Percentiles rank a stretch among this genome's conserved stretches.
These are phyloP conservation scores for Lycodopsis pacificus DNA, from an alignment of 2,797 vertebrate species.

Conservation along the genomic window DNA sequence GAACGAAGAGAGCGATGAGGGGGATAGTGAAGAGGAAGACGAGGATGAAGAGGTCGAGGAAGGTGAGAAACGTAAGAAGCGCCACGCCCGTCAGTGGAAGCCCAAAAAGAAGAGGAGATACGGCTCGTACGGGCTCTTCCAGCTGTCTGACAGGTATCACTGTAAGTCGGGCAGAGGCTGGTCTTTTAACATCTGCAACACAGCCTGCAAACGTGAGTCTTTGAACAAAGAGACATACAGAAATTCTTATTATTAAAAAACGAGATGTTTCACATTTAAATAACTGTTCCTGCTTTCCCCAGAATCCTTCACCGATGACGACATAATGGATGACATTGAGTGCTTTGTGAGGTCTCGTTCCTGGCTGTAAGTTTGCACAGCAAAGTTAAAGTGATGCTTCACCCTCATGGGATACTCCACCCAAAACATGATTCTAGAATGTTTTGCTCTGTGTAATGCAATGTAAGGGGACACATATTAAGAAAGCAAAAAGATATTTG, in stretches of 20 bases:
- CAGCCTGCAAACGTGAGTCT: slow-evolving; percentile 37
- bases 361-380: slow-evolving; percentile 47
- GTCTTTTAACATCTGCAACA: slow-evolving; percentile 14
- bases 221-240: background rate
- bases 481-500: too few relatives aligned
- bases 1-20: background rate
- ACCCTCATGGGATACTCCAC: background rate
- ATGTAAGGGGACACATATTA: background rate
- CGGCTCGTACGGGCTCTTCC: slow-evolving; percentile 44
- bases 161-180: slow-evolving; percentile 32
- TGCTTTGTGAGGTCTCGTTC: slow-evolving; percentile 36
- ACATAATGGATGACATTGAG: slow-evolving; percentile 58
- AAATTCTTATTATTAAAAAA: background rate
- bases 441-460: background rate
- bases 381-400: background rate
- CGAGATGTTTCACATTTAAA: background rate
- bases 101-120: background rate
- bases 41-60: background rate
- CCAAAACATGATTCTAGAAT: background rate
- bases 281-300: background rate
- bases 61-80: background rate
- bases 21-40: background rate
- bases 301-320: slow-evolving; percentile 59
- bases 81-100: fast-evolving
- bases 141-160: slow-evolving; percentile 31